These are phyloP conservation scores for Labrus mixtus DNA, from an alignment of 2,113 vertebrate genomes.

Conservation along the genomic window DNA sequence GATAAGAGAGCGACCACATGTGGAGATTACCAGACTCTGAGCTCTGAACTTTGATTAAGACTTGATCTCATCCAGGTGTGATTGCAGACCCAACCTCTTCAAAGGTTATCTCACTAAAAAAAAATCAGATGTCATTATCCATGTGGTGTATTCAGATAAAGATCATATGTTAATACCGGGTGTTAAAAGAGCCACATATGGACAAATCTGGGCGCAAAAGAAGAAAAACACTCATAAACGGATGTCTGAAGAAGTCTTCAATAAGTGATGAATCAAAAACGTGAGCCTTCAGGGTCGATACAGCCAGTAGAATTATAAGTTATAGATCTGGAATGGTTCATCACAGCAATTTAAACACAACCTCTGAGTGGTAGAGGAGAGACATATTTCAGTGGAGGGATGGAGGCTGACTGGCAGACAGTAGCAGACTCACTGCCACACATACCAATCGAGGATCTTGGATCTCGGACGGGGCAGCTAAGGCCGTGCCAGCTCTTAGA, in stretches of 20 bases:
- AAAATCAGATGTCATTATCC: not conserved
- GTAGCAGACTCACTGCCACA: constrained; percentile 47
- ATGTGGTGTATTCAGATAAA: not conserved
- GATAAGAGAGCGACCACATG: not conserved
- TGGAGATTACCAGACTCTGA: no score
- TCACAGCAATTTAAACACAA: constrained; percentile 65
- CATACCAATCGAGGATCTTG: constrained; percentile 51
- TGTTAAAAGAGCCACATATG: not conserved
- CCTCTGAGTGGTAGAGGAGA: constrained; percentile 53
- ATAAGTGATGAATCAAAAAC: constrained; percentile 39
- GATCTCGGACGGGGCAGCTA: constrained; percentile 41
- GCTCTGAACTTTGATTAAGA: not conserved
- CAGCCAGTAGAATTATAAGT: constrained; percentile 27
- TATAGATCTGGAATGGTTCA: constrained; percentile 60
- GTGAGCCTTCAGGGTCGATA: not conserved
- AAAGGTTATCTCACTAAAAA: not conserved
- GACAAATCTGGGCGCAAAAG: not conserved
- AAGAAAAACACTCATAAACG: not conserved
- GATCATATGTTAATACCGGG: not conserved
- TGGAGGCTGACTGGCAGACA: constrained; percentile 41
- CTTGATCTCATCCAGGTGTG: not conserved
- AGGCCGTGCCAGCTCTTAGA: constrained; percentile 65
- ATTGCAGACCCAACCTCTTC: no score
- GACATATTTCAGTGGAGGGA: constrained; percentile 28
- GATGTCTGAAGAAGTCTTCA: not conserved